phyloP scores from a whole-genome alignment of 2,797 vertebrate genomes.

The Spheniscus humboldti region DNA sequence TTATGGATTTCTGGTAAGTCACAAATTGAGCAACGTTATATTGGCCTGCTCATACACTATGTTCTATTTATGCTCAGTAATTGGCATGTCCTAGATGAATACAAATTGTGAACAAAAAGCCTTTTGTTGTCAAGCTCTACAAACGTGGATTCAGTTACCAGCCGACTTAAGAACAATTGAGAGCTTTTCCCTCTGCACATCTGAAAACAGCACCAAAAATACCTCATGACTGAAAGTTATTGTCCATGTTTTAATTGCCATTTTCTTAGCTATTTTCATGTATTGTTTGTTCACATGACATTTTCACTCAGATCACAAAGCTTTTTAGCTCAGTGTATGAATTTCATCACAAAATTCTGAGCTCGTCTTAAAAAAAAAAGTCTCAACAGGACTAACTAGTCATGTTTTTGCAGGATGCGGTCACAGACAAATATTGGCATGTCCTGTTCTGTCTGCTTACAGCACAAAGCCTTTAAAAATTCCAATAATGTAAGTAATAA shows the following conservation, averaged over 20 bases:
- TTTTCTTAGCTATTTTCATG: slow-evolving; percentile 33
- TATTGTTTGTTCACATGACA: not conserved
- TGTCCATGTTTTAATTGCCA: slow-evolving; percentile 14
- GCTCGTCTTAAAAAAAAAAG: not conserved
- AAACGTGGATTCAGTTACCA: slow-evolving; percentile 30
- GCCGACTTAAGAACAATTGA: slow-evolving; percentile 49
- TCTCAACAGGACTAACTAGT: not conserved
- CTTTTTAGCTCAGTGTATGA: not conserved
- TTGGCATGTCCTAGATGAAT: slow-evolving; percentile 2
- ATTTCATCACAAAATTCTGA: slow-evolving; percentile 16
- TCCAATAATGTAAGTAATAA: slow-evolving; percentile 3
- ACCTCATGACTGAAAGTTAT: slow-evolving; percentile 40
- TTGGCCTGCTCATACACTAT: not conserved
- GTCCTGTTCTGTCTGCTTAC: slow-evolving; percentile 31
- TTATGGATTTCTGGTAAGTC: not conserved
- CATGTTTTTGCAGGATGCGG: slow-evolving; percentile 36
- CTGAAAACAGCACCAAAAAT: slow-evolving; percentile 40
- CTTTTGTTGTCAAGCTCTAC: slow-evolving; percentile 46
- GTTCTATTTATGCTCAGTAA: slow-evolving; percentile 5
- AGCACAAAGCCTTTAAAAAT: slow-evolving; percentile 28
- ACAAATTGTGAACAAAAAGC: slow-evolving; percentile 47
- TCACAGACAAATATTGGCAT: slow-evolving; percentile 54
- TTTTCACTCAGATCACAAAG: slow-evolving; percentile 20
- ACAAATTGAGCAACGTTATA: not conserved
- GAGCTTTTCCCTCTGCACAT: slow-evolving; percentile 44